A percentile compares a stretch with the other conserved stretches of the same genome.
Conservation (phyloP, 2,888 invertebrate genomes). For the Phaedon cochleariae region DNA sequence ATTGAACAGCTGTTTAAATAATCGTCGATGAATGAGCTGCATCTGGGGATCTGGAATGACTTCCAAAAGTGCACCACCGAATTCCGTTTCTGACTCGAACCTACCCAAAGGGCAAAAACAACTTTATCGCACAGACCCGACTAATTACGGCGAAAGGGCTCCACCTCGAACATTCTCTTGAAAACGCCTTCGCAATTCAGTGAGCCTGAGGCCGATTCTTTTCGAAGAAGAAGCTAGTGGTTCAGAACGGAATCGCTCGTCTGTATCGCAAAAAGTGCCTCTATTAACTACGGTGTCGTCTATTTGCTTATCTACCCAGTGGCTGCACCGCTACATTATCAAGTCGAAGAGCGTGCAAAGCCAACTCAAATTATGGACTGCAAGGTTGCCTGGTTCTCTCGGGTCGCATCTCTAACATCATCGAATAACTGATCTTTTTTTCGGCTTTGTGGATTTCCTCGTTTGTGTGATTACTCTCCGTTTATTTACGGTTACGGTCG, state of each 20-base stretch:
- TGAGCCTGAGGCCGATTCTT: neutral
- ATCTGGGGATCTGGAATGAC: too few relatives aligned
- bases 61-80: too few relatives aligned
- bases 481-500: neutral
- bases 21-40: too few relatives aligned
- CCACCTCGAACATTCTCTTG: too few relatives aligned
- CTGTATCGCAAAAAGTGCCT: neutral
- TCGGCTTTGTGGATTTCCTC: neutral
- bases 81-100: too few relatives aligned
- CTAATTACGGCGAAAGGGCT: too few relatives aligned
- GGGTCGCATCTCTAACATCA: neutral
- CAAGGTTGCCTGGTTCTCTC: neutral
- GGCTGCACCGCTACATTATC: slow-evolving; percentile 6
- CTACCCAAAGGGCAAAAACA: too few relatives aligned
- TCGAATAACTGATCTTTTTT: neutral
- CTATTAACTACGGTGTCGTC: slow-evolving; percentile 3
- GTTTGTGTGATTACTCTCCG: neutral
- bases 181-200: too few relatives aligned
- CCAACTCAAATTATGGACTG: slow-evolving; percentile 10
- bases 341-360: slow-evolving; percentile 3
- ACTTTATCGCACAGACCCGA: too few relatives aligned
- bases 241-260: slow-evolving; percentile 4
- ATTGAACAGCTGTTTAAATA: too few relatives aligned
- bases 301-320: slow-evolving; percentile 15
- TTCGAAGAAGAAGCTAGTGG: neutral